Evolutionary conservation across 1,140 invertebrate species (phyloP).

Genomic region (Alviniconcha marisindica): DNA sequence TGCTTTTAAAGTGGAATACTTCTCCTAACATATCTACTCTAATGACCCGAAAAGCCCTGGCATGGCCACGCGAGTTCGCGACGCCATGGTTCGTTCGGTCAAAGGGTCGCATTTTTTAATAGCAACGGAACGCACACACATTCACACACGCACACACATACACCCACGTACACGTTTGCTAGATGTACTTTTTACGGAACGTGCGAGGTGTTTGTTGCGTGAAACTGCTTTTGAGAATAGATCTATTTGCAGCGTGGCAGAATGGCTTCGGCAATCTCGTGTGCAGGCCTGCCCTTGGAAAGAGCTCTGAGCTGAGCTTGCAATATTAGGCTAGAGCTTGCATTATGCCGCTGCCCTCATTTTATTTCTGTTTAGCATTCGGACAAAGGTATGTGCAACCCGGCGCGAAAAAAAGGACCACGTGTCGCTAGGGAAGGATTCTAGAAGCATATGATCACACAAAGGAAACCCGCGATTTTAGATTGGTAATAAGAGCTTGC

Average conservation of each 20-base stretch:
- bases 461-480: conserved; percentile 41
- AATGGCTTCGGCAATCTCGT: neutral
- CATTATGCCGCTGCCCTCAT: neutral
- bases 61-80: conserved; percentile 39
- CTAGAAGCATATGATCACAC: conserved; percentile 17
- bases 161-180: neutral
- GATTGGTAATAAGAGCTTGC: too few relatives aligned
- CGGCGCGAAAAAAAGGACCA: conserved; percentile 27
- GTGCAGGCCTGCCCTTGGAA: conserved; percentile 21
- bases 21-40: conserved; percentile 8
- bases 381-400: conserved; percentile 13
- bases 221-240: too few relatives aligned
- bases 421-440: neutral
- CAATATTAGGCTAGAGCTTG: conserved; percentile 4
- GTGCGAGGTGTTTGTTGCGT: too few relatives aligned
- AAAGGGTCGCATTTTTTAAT: conserved; percentile 36
- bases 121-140: neutral
- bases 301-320: conserved; percentile 24
- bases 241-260: too few relatives aligned
- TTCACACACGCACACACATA: neutral
- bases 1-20: conserved; percentile 25
- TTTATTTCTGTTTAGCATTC: conserved; percentile 9
- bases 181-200: too few relatives aligned
- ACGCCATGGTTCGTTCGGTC: conserved; percentile 37
- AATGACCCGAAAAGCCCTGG: conserved; percentile 29